A percentile compares a stretch with the other conserved stretches of the same genome.
phyloP scores from a whole-genome alignment of 2,113 vertebrate genomes.

The Hippoglossus stenolepis region DNA sequence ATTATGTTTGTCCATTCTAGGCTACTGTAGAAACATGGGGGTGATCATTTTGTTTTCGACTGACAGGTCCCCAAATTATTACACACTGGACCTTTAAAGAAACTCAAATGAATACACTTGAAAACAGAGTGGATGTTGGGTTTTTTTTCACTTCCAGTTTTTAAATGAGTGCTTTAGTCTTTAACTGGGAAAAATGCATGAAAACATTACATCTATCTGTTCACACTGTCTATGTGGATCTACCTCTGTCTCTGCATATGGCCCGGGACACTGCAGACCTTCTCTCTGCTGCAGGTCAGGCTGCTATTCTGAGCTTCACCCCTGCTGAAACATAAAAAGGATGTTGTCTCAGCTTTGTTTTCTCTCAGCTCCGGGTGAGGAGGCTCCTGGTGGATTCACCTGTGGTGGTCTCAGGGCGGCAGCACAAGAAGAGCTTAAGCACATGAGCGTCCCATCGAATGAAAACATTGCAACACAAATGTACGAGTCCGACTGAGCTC shows the following conservation, averaged over 20 bases:
- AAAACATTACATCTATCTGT: too few species aligned
- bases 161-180: too few species aligned
- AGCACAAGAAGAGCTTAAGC: background rate
- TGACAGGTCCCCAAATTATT: background rate
- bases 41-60: too few species aligned
- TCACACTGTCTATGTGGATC: too few species aligned
- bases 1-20: too few species aligned
- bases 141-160: too few species aligned
- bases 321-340: conserved; percentile 37
- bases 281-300: conserved; percentile 13
- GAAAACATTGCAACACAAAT: conserved; percentile 5
- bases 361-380: conserved; percentile 21
- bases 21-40: too few species aligned
- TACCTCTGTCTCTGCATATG: too few species aligned
- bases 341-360: conserved; percentile 75
- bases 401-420: conserved; percentile 23
- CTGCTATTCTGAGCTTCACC: conserved; percentile 10
- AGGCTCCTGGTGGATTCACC: conserved; percentile 38
- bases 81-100: background rate
- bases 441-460: background rate
- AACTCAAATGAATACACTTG: background rate
- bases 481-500: background rate
- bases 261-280: too few species aligned
- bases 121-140: background rate
- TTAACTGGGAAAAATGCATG: too few species aligned